Evolutionary conservation across 2,797 vertebrate genomes (phyloP).

Genomic region (Liasis olivaceus): DNA sequence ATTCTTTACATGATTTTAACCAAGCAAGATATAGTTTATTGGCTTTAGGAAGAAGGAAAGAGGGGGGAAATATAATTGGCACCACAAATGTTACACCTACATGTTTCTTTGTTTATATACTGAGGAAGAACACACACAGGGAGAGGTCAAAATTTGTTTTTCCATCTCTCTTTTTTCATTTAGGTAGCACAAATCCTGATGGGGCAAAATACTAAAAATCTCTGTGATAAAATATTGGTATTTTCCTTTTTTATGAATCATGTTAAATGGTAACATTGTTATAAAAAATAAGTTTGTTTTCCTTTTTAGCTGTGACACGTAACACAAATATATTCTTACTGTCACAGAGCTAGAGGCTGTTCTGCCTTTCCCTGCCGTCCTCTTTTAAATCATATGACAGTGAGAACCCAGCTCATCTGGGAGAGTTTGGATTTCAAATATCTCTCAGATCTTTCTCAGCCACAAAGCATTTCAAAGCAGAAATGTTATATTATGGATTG

Average conservation of each 20-base stretch:
- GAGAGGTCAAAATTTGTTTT: conserved; percentile 11
- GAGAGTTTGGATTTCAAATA: neutral
- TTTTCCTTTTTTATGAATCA: conserved; percentile 5
- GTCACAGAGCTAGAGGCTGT: neutral
- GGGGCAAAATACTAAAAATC: neutral
- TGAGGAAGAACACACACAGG: neutral
- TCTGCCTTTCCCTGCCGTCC: neutral
- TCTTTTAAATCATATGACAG: conserved; percentile 27
- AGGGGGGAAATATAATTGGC: neutral
- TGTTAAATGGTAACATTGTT: neutral
- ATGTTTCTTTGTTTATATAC: conserved; percentile 29
- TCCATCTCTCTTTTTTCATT: conserved; percentile 33
- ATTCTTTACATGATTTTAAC: conserved; percentile 41
- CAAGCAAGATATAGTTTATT: conserved; percentile 53
- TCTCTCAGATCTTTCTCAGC: conserved; percentile 8
- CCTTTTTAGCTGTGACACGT: conserved; percentile 8
- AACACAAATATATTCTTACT: neutral
- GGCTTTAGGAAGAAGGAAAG: neutral
- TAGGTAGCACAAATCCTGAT: conserved; percentile 33
- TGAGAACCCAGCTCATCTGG: neutral
- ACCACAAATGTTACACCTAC: conserved; percentile 49
- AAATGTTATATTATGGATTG: neutral
- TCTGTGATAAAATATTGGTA: conserved; percentile 30
- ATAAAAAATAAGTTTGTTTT: neutral
- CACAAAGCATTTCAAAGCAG: neutral